phyloP scores from a whole-genome alignment of 2,113 vertebrate species.

The Pardalotus punctatus region DNA sequence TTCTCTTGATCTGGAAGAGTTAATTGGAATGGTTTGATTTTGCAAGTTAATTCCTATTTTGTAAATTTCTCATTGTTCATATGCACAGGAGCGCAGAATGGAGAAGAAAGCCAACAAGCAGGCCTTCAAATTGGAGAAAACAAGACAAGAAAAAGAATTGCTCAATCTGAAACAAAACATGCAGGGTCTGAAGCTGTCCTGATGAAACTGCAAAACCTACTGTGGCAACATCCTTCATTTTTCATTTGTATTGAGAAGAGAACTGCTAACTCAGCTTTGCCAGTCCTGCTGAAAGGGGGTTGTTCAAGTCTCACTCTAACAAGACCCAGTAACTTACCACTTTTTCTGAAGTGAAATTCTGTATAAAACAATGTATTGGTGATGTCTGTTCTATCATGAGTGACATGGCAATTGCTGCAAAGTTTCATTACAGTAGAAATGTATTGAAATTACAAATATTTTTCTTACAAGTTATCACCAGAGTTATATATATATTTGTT shows the following conservation, averaged over 20 bases:
- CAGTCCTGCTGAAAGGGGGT: neutral
- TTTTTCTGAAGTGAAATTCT: neutral
- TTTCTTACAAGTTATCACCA: neutral
- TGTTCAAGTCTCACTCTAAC: neutral
- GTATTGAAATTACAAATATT: neutral
- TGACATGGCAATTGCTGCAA: neutral
- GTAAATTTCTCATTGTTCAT: neutral
- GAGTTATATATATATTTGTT: neutral
- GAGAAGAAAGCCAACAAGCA: conserved; percentile 93
- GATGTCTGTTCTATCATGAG: neutral
- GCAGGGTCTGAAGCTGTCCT: conserved; percentile 88
- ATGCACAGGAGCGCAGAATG: conserved; percentile 82
- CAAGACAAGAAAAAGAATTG: conserved; percentile 89
- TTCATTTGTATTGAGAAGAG: neutral
- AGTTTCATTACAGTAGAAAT: neutral
- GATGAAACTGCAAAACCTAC: neutral
- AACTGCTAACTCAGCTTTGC: neutral
- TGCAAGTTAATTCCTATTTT: neutral
- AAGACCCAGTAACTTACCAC: neutral
- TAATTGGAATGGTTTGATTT: neutral
- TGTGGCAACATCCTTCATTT: neutral
- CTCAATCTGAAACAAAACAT: conserved; percentile 83
- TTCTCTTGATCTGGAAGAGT: neutral
- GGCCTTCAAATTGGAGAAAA: conserved; percentile 91
- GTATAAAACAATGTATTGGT: neutral